Percentiles rank a stretch among this genome's conserved stretches.
Evolutionary conservation across 2,888 invertebrate species (phyloP).

Genomic region (Spilarctia lutea): DNA sequence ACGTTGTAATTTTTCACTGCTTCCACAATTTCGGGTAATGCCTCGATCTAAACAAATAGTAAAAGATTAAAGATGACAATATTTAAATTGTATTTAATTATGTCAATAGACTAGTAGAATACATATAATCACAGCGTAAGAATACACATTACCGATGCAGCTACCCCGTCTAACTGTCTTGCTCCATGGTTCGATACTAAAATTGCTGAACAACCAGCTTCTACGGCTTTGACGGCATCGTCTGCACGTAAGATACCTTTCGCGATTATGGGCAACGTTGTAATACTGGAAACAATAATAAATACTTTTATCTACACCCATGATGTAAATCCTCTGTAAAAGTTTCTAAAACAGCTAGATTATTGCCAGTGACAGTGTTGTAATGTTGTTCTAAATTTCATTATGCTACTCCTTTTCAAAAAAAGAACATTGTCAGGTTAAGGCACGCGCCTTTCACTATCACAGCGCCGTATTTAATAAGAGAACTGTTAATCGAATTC

Average conservation of each 20-base stretch:
- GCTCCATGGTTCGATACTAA: conserved; percentile 98
- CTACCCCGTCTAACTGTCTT: conserved; percentile 94
- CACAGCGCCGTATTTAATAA: no score
- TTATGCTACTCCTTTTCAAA: no score
- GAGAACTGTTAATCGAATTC: no score
- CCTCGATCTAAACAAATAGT: conserved; percentile 89
- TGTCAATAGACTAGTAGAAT: no score
- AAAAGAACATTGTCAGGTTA: no score
- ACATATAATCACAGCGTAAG: background rate
- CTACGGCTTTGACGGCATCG: conserved; percentile 92
- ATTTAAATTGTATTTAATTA: background rate
- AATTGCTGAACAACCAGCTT: conserved; percentile 92
- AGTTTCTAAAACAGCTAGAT: no score
- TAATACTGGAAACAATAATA: conserved; percentile 81
- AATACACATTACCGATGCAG: conserved; percentile 89
- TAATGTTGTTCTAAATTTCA: no score
- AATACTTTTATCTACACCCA: no score
- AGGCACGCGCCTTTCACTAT: no score
- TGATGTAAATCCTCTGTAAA: no score
- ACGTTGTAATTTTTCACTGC: conserved; percentile 89
- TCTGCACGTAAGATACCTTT: conserved; percentile 95
- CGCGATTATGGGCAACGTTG: conserved; percentile 92
- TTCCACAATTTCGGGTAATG: conserved; percentile 91
- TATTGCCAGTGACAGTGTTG: no score
- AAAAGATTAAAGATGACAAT: background rate